A percentile compares a stretch with the other conserved stretches of the same genome.
phyloP scores from a whole-genome alignment of 2,113 vertebrate species.

The Thomomys bottae region DNA sequence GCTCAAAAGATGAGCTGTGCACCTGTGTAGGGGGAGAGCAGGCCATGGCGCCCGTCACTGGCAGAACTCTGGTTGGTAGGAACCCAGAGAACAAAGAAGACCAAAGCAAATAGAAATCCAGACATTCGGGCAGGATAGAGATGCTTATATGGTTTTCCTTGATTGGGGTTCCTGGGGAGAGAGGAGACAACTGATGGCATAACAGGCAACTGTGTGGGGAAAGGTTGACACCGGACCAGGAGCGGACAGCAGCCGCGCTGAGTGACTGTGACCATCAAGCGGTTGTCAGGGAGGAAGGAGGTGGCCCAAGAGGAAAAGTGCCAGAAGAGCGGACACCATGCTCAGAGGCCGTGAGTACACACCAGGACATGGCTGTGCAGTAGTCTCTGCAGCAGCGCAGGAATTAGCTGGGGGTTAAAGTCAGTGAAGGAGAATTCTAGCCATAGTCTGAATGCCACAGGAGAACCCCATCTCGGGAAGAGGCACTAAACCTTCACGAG shows the following conservation, averaged over 20 bases:
- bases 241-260: background rate
- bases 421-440: background rate
- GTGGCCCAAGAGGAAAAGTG: background rate
- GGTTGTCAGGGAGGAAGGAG: background rate
- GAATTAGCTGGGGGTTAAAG: background rate
- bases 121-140: background rate
- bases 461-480: background rate
- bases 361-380: accelerated
- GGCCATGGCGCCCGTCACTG: background rate
- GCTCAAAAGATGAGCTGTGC: background rate
- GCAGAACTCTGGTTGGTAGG: background rate
- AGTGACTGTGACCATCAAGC: no score
- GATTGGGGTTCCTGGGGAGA: background rate
- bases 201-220: background rate
- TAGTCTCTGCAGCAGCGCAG: accelerated
- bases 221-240: background rate
- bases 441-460: background rate
- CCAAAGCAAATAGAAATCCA: background rate
- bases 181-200: background rate
- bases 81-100: background rate
- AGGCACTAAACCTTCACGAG: background rate
- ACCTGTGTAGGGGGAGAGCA: background rate
- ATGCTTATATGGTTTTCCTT: background rate
- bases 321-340: accelerated
- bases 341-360: accelerated